Evolutionary conservation across 2,797 vertebrate species (phyloP).

Genomic region (Cyprinella venusta): DNA sequence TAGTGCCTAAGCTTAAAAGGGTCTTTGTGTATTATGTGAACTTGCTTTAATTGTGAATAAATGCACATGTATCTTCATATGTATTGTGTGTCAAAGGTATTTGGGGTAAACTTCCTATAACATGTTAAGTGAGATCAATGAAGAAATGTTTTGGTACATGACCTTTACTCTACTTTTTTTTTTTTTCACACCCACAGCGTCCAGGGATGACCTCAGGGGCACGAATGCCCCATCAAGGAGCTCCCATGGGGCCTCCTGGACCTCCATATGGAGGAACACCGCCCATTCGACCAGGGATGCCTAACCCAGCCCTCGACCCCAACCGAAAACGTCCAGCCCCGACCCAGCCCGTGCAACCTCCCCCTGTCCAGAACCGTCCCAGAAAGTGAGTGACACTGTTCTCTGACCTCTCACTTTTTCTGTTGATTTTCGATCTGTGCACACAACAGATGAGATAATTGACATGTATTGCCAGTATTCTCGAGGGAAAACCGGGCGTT

Average conservation of each 20-base stretch:
- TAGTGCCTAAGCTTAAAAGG: neutral
- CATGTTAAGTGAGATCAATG: neutral
- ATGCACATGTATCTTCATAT: neutral
- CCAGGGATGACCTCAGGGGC: conserved; percentile 89
- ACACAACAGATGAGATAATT: neutral
- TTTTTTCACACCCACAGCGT: conserved; percentile 70
- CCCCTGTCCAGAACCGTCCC: conserved; percentile 76
- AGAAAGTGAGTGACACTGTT: conserved; percentile 79
- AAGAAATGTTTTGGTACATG: neutral
- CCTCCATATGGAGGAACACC: conserved; percentile 83
- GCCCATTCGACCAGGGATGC: conserved; percentile 82
- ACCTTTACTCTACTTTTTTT: conserved; percentile 24
- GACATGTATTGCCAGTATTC: too few species aligned
- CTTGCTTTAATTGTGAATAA: neutral
- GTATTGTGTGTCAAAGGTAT: neutral
- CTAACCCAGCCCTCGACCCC: conserved; percentile 82
- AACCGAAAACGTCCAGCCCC: conserved; percentile 83
- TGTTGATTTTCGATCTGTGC: neutral
- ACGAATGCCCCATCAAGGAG: conserved; percentile 89
- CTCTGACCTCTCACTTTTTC: neutral
- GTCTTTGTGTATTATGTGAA: neutral
- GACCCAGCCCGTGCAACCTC: conserved; percentile 78
- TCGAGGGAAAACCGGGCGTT: neutral
- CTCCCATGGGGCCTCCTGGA: conserved; percentile 88
- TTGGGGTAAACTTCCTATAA: neutral